Conservation (phyloP, 2,888 invertebrate genomes). For the Teleiodes luculella region DNA sequence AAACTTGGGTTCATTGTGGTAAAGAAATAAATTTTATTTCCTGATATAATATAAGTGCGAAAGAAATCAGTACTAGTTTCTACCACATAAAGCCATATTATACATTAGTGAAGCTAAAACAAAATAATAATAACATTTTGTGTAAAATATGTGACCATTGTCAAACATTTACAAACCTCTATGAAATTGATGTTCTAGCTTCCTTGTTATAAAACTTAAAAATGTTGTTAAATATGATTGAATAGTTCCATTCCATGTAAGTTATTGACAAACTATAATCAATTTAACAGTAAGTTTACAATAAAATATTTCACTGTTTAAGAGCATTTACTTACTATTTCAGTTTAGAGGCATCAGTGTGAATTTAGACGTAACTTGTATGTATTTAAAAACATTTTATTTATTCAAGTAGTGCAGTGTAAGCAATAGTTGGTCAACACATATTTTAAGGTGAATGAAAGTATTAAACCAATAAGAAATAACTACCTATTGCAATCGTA, state of each 20-base stretch:
- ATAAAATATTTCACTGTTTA: background rate
- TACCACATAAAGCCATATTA: background rate
- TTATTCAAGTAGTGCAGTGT: background rate
- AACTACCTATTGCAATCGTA: background rate
- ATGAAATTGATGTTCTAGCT: background rate
- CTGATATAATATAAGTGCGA: too few relatives aligned
- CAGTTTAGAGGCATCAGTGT: background rate
- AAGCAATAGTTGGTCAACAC: background rate
- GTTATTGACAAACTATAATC: constrained; percentile 34
- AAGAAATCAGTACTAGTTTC: too few relatives aligned
- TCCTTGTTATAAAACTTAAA: constrained; percentile 22
- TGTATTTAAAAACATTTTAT: background rate
- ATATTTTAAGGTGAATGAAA: background rate
- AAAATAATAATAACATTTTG: background rate
- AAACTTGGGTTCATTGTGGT: too few relatives aligned
- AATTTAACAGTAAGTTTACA: constrained; percentile 2
- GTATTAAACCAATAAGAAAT: background rate
- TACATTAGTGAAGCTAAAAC: background rate
- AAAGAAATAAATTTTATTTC: too few relatives aligned
- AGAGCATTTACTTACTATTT: constrained; percentile 19
- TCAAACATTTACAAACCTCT: too few relatives aligned
- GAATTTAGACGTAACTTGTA: too few relatives aligned
- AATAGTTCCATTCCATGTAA: constrained; percentile 68
- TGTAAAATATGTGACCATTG: too few relatives aligned
- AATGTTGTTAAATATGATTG: constrained; percentile 46